Conservation (phyloP, 2,113 vertebrate genomes). For the Rissa tridactyla region DNA sequence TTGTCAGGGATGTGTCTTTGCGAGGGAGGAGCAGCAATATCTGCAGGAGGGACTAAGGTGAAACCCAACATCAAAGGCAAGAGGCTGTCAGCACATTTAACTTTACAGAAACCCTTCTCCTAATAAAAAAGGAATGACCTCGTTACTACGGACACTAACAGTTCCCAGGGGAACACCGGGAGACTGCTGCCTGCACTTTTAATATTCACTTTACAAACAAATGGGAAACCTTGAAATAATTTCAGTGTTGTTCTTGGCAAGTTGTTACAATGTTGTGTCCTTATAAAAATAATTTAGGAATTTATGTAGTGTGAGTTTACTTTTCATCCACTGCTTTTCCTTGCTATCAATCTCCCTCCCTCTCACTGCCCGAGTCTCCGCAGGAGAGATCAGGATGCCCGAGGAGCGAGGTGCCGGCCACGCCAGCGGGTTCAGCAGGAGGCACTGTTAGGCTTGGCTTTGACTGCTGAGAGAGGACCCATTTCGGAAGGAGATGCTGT, state of each 20-base stretch:
- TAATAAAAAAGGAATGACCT: conserved; percentile 79
- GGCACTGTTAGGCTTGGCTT: not conserved
- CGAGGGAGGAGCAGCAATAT: conserved; percentile 69
- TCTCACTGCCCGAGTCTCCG: not conserved
- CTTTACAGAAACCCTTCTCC: conserved; percentile 74
- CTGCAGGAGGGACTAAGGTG: conserved; percentile 72
- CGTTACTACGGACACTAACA: conserved; percentile 72
- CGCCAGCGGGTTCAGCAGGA: not conserved
- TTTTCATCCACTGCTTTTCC: conserved; percentile 15
- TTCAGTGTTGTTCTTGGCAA: conserved; percentile 69
- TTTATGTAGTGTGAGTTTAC: conserved; percentile 58
- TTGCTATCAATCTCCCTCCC: not conserved
- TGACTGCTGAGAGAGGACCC: not conserved
- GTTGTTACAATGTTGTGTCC: conserved; percentile 58
- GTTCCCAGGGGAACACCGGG: conserved; percentile 69
- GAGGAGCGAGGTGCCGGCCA: not conserved
- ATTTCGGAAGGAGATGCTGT: not conserved
- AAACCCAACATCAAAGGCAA: conserved; percentile 77
- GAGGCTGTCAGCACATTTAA: conserved; percentile 77
- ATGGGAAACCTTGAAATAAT: conserved; percentile 73
- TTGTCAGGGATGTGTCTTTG: conserved; percentile 64
- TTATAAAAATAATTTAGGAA: conserved; percentile 57
- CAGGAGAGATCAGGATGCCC: not conserved
- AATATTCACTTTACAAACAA: conserved; percentile 76
- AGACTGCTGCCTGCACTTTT: conserved; percentile 68